Evolutionary conservation across 1,140 invertebrate species (phyloP).

Genomic region (Drosophila elegans): DNA sequence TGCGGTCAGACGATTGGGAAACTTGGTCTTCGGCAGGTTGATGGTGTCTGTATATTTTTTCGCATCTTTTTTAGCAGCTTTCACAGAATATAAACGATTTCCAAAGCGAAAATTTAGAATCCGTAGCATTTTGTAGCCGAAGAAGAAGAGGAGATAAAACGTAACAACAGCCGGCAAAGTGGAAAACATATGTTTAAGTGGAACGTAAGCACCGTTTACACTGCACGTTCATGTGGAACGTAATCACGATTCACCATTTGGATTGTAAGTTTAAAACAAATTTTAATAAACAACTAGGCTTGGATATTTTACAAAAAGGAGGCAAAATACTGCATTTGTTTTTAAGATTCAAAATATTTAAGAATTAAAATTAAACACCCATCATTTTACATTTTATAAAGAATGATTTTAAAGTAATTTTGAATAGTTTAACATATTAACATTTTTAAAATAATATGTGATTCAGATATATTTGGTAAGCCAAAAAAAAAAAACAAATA

Average conservation of each 20-base stretch:
- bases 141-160: conserved; percentile 30
- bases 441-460: too few species aligned
- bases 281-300: too few species aligned
- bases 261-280: not conserved
- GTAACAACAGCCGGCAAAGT: conserved; percentile 44
- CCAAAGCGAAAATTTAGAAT: conserved; percentile 31
- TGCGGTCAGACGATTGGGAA: conserved; percentile 85
- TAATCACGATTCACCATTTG: not conserved
- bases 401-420: too few species aligned
- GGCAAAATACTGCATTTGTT: too few species aligned
- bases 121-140: conserved; percentile 63
- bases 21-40: conserved; percentile 86
- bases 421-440: too few species aligned
- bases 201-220: conserved; percentile 1
- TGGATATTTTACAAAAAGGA: too few species aligned
- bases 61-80: conserved; percentile 64
- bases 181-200: conserved; percentile 37
- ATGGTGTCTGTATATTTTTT: conserved; percentile 86
- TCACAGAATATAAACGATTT: conserved; percentile 69
- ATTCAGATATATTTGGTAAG: too few species aligned
- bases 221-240: not conserved
- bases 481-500: too few species aligned
- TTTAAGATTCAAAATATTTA: too few species aligned
- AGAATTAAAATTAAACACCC: too few species aligned
- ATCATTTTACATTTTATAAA: too few species aligned